Conservation (phyloP, 2,797 vertebrate genomes). For the Hafferia zeledoni region DNA sequence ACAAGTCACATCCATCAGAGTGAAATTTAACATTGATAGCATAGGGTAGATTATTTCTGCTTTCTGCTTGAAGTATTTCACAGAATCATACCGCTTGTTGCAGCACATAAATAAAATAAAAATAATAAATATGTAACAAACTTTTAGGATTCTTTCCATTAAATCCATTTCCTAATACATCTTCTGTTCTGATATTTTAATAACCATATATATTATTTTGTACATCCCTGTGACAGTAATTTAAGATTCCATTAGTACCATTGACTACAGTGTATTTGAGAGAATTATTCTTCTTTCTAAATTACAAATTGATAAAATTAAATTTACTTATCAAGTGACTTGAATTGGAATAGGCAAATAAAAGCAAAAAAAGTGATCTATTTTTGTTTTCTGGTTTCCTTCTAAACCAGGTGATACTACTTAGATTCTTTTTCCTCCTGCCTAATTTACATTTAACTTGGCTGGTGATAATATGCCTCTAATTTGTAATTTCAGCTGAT, state of each 20-base stretch:
- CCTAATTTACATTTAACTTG: conserved; percentile 64
- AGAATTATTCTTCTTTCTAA: not conserved
- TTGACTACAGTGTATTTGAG: not conserved
- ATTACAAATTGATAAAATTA: not conserved
- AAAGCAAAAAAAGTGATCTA: not conserved
- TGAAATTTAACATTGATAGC: not conserved
- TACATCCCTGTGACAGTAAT: not conserved
- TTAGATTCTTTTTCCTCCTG: conserved; percentile 16
- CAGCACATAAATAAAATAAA: not conserved
- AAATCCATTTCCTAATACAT: not conserved
- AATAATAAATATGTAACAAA: not conserved
- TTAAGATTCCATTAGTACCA: not conserved
- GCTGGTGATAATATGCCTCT: conserved; percentile 51
- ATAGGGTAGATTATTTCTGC: not conserved
- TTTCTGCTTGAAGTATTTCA: not conserved
- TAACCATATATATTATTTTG: not conserved
- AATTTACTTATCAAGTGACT: not conserved
- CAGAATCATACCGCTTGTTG: not conserved
- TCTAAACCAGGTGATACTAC: conserved; percentile 48
- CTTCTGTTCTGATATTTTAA: not conserved
- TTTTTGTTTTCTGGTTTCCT: conserved; percentile 24
- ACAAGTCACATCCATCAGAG: not conserved
- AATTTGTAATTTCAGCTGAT: conserved; percentile 69
- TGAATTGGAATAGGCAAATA: not conserved
- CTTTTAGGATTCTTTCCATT: not conserved